Base-by-base conservation (phyloP, 2,113 vertebrate species). In the Ia io region DNA sequence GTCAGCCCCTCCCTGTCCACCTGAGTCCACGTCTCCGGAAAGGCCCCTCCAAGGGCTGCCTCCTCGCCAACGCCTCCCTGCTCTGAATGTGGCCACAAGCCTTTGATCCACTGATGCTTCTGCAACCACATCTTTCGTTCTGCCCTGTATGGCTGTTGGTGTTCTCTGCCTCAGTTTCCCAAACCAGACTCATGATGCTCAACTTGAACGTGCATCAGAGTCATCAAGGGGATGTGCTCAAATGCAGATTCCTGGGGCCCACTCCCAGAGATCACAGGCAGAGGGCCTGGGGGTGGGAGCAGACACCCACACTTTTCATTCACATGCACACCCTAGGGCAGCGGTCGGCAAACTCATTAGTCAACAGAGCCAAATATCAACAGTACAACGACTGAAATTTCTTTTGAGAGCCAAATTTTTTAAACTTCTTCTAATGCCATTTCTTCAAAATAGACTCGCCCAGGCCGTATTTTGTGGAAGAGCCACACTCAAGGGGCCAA, bases 1-100 rank as follows among this genome's bases (percentile, higher is more conserved):
- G 10, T 22, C n/a, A 30, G 32, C 7, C 13, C n/a, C 2, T 44
- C 6, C 0, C 32, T 4, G 6, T 23, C 17, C 3, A 9, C 3
- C 32, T 2, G 8, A 67, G 14, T n/a, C 71, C 44, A 37, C 18
- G 56, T 93, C 53, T 85, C 51, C 16, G 2, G 17, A 53, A 18
- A 53, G 51, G 49, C 51, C 14, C 14, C 35, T 51, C 53, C 20
- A 30, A 12, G 35, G 4, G 32, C 42, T 22, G n/a, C 18, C 28
- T 40, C 9, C 23, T 51, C 47, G 20, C 70, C 12, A 42, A 1
- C 32, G 44, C 74, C 73, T 47, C 74, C 74, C 7, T 0, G 32
- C 35, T 22, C 51, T 2, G 11, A 23, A 47, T 10, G 73, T 28
- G 42, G 9, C 73, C 42, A 74, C 13, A 4, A 63, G 51, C 51